These are phyloP conservation scores for Ctenicera cuprea DNA, from an alignment of 2,888 invertebrate genomes.

Conservation along the genomic window DNA sequence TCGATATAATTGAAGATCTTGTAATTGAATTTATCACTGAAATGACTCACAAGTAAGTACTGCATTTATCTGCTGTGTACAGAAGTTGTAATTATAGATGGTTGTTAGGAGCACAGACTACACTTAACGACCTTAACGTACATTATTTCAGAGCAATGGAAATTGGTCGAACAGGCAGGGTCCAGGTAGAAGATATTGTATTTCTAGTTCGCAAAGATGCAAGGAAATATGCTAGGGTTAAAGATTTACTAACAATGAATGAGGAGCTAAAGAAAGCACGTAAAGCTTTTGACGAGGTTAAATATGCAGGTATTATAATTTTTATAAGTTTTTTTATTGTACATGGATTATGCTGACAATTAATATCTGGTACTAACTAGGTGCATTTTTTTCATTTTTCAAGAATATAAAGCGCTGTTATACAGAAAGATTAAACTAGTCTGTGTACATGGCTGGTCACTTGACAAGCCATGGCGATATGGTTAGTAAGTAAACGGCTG, in stretches of 20 bases:
- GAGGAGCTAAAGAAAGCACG: conserved; percentile 99
- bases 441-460: no score
- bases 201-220: conserved; percentile 96
- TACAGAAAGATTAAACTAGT: no score
- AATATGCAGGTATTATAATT: conserved; percentile 88
- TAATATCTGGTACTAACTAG: no score
- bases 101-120: no score
- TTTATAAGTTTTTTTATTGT: no score
- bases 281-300: conserved; percentile 99
- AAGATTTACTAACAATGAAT: conserved; percentile 97
- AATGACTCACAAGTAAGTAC: conserved; percentile 85
- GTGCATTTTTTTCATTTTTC: no score
- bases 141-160: conserved; percentile 90
- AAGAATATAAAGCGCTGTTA: no score
- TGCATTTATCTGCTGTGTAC: not conserved
- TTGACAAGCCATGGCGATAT: no score
- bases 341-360: no score
- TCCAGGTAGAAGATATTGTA: conserved; percentile 98
- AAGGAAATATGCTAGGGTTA: conserved; percentile 97
- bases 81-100: no score
- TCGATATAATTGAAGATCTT: conserved; percentile 96
- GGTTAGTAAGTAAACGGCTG: no score
- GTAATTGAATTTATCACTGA: conserved; percentile 98
- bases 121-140: no score
- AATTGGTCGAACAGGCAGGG: conserved; percentile 95